These are phyloP conservation scores for Heliconius congener DNA, from an alignment of 1,140 invertebrate genomes.

Conservation along the genomic window DNA sequence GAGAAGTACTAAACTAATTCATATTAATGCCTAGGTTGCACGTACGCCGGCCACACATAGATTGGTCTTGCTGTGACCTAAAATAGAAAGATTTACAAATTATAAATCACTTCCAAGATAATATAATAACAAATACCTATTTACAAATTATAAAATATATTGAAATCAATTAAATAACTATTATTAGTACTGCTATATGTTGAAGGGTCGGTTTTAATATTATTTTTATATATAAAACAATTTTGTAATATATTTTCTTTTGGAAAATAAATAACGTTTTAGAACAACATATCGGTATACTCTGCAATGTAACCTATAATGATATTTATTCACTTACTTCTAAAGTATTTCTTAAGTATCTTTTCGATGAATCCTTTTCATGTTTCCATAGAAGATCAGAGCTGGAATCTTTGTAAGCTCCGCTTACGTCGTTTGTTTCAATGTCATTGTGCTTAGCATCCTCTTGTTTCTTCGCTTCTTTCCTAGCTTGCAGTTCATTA, in stretches of 20 bases:
- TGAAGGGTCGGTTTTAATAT: no score
- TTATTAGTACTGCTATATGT: no score
- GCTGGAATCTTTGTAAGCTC: slow-evolving; percentile 44
- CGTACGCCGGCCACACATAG: slow-evolving; percentile 62
- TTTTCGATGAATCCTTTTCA: slow-evolving; percentile 64
- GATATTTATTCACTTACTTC: slow-evolving; percentile 53
- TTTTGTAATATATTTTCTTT: no score
- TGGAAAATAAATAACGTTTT: neutral
- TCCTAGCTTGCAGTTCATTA: slow-evolving; percentile 44
- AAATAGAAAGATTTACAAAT: slow-evolving; percentile 38
- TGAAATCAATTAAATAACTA: no score
- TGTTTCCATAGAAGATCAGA: slow-evolving; percentile 67
- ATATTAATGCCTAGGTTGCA: slow-evolving; percentile 54
- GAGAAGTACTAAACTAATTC: slow-evolving; percentile 21
- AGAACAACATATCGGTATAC: neutral
- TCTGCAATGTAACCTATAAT: neutral
- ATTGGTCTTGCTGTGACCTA: slow-evolving; percentile 50
- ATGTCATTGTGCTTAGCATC: slow-evolving; percentile 66
- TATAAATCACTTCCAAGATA: neutral
- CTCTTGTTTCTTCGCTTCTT: slow-evolving; percentile 55
- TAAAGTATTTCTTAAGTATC: slow-evolving; percentile 53
- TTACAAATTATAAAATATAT: no score
- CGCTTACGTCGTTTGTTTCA: slow-evolving; percentile 57
- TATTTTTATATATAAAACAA: no score
- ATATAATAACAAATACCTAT: neutral